Evolutionary conservation across 1,140 invertebrate genomes (phyloP).

Genomic region (Mamestra configurata): DNA sequence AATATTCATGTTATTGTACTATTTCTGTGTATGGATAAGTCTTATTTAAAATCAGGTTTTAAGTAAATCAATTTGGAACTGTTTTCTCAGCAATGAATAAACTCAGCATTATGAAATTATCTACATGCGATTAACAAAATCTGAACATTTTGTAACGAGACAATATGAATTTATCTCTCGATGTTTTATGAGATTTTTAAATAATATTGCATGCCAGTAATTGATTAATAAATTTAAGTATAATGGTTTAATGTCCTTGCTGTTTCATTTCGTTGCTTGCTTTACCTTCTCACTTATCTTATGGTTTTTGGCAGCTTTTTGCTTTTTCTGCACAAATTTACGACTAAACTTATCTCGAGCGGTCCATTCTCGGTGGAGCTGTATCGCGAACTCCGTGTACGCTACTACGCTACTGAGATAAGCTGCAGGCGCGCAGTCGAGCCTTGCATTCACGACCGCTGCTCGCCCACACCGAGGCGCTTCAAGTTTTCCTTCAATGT

Average conservation of each 20-base stretch:
- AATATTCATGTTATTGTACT: slow-evolving; percentile 83
- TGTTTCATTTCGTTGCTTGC: slow-evolving; percentile 75
- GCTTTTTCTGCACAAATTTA: neutral
- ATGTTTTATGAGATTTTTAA: slow-evolving; percentile 82
- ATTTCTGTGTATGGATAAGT: slow-evolving; percentile 81
- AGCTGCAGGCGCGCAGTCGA: slow-evolving; percentile 52
- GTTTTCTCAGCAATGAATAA: slow-evolving; percentile 80
- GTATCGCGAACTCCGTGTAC: slow-evolving; percentile 19
- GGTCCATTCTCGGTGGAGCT: neutral
- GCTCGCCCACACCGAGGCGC: slow-evolving; percentile 47
- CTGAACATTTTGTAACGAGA: slow-evolving; percentile 74
- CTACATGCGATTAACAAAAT: slow-evolving; percentile 67
- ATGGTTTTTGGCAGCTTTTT: slow-evolving; percentile 20
- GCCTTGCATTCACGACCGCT: slow-evolving; percentile 45
- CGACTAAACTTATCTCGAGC: no score
- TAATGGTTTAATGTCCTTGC: slow-evolving; percentile 75
- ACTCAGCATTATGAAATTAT: slow-evolving; percentile 83
- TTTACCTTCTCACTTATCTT: slow-evolving; percentile 16
- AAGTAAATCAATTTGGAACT: slow-evolving; percentile 85
- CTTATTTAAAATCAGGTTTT: slow-evolving; percentile 85
- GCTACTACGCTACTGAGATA: slow-evolving; percentile 13
- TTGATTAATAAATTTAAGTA: slow-evolving; percentile 87
- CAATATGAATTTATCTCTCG: slow-evolving; percentile 83
- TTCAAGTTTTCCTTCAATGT: slow-evolving; percentile 68
- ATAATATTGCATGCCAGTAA: slow-evolving; percentile 80